Evolutionary conservation across 2,113 vertebrate genomes (phyloP).

Genomic region (Lates calcarifer): DNA sequence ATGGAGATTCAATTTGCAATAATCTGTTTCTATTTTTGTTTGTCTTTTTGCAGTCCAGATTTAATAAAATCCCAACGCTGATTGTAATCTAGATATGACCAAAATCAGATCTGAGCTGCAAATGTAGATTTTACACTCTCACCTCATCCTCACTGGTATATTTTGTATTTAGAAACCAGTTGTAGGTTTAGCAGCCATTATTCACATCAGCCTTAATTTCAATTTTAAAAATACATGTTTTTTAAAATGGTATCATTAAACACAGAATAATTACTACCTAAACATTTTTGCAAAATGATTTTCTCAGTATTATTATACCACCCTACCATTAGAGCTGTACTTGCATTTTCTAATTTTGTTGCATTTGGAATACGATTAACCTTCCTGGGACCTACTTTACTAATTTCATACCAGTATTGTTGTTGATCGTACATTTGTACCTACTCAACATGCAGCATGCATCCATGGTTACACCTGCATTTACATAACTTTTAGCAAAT

Average conservation of each 20-base stretch:
- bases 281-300: not conserved
- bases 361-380: slow-evolving; percentile 39
- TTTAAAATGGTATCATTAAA: slow-evolving; percentile 34
- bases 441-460: slow-evolving; percentile 32
- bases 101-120: not conserved
- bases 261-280: slow-evolving; percentile 26
- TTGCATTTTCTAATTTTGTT: slow-evolving; percentile 15
- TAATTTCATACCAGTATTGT: slow-evolving; percentile 32
- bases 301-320: not conserved
- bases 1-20: not conserved
- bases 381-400: slow-evolving; percentile 24
- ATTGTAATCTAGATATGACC: not conserved
- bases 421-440: slow-evolving; percentile 20
- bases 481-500: slow-evolving; percentile 27
- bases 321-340: not conserved
- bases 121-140: not conserved
- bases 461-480: slow-evolving; percentile 1
- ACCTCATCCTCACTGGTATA: not conserved
- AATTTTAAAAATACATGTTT: not conserved
- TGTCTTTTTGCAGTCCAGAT: not conserved
- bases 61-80: not conserved
- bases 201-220: slow-evolving; percentile 1
- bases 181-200: not conserved
- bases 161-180: not conserved
- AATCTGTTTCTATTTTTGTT: not conserved